phyloP scores from a whole-genome alignment of 2,797 vertebrate genomes.

The Anguilla obscura region DNA sequence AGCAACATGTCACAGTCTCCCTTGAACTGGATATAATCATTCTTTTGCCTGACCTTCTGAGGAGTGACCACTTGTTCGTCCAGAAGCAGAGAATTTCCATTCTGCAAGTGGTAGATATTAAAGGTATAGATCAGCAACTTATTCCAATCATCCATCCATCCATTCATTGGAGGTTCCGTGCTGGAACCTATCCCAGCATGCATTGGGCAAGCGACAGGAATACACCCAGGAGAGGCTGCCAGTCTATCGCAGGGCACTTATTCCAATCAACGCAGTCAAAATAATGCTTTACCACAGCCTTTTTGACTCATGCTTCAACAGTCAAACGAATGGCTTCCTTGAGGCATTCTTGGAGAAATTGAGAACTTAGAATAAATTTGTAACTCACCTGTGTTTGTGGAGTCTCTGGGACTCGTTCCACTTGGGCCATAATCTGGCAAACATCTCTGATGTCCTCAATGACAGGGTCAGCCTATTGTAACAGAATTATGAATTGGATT shows the following conservation, averaged over 20 bases:
- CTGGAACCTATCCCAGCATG: too few relatives aligned
- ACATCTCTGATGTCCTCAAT: conserved; percentile 59
- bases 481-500: conserved; percentile 1
- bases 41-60: conserved; percentile 44
- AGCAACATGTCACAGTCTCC: background rate
- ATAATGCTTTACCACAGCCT: background rate
- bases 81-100: conserved; percentile 42
- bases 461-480: conserved; percentile 62
- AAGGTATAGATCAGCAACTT: background rate
- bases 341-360: background rate
- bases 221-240: too few relatives aligned
- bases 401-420: conserved; percentile 2
- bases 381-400: background rate
- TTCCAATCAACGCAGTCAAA: background rate
- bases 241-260: background rate
- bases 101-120: conserved; percentile 43
- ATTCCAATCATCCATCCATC: too few relatives aligned
- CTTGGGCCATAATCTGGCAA: conserved; percentile 41
- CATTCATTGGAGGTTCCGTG: too few relatives aligned
- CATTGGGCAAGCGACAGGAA: too few relatives aligned
- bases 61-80: conserved; percentile 38
- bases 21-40: background rate
- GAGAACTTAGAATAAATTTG: background rate
- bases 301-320: background rate
- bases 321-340: background rate